Evolutionary conservation across 1,140 invertebrate genomes (phyloP), one percentile per base, ranked within the genome.

Genomic region (Trinorchestia longiramus): DNA sequence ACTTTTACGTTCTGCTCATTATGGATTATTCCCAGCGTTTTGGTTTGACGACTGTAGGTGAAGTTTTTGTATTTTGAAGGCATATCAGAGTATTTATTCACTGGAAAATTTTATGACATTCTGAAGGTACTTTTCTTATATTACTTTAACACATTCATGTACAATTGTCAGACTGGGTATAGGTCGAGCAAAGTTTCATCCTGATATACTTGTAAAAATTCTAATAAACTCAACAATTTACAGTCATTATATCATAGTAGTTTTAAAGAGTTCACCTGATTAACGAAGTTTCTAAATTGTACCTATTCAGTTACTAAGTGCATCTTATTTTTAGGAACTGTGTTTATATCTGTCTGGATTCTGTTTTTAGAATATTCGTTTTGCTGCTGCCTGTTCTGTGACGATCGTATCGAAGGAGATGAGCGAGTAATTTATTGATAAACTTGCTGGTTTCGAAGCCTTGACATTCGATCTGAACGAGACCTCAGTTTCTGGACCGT

Each of bases 381-480:
- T 77, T 77, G 62, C 36, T 77, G 62, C 62, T 11, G 62, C 62
- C 62, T 77, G 62, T 77, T 77, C 36, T 77, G 62, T 36, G 62
- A 77, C 62, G 62, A 77, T 77, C 28, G 62, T 77, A 77, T 77
- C 62, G 62, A 15, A 36, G 62, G 62, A 77, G 62, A 77, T 77
- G 62, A 28, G 62, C 62, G 28, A 77, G 88, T 43, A 90, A 90
- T 90, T 90, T 90, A 90, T 43, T 42, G 88, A 90, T 90, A 90
- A 90, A 90, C 88, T 41, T 41, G 88, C n/a, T 42, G n/a, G 88
- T 90, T 42, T 43, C 6, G 92, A 44, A 94, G 92, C 92, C 92
- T 94, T 94, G 92, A 94, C 92, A 94, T 94, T 94, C 92, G 92
- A 94, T 94, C 92, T 94, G 43, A 40, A 47, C 92, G 40, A 94